These are phyloP conservation scores for Acromyrmex echinatior DNA, from an alignment of 1,140 invertebrate genomes.

Conservation along the genomic window DNA sequence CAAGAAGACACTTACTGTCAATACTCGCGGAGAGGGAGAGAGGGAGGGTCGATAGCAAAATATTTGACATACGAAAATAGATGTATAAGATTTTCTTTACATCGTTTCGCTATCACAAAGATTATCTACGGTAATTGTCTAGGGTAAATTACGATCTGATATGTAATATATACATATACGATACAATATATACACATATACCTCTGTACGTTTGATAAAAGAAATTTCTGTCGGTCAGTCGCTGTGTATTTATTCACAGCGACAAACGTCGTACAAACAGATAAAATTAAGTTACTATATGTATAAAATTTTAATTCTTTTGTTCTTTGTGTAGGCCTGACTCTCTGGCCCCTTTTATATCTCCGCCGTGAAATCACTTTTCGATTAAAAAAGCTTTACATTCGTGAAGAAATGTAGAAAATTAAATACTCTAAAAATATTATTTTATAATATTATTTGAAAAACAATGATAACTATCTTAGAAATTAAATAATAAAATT, in stretches of 20 bases:
- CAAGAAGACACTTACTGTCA: slow-evolving; percentile 28
- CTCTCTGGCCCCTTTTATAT: slow-evolving; percentile 16
- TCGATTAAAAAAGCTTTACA: background rate
- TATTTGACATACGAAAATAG: slow-evolving; percentile 78
- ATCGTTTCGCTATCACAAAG: slow-evolving; percentile 71
- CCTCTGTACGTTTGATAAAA: slow-evolving; percentile 49
- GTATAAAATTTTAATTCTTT: slow-evolving; percentile 33
- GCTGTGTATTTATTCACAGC: background rate
- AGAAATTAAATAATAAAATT: background rate
- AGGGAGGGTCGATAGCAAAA: slow-evolving; percentile 65
- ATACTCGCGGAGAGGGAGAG: slow-evolving; percentile 39
- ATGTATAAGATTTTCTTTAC: slow-evolving; percentile 75
- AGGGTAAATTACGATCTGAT: slow-evolving; percentile 72
- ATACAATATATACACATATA: slow-evolving; percentile 50
- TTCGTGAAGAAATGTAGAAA: background rate
- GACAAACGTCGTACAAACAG: background rate
- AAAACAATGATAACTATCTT: background rate
- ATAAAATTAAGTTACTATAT: background rate
- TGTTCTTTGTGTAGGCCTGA: slow-evolving; percentile 11
- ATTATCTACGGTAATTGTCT: slow-evolving; percentile 55
- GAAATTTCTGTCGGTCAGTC: background rate
- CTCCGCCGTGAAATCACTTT: background rate
- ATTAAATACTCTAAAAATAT: background rate
- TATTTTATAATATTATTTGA: background rate
- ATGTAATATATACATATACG: slow-evolving; percentile 75